phyloP scores from a whole-genome alignment of 1,140 invertebrate species.

The Aphelenchoides fujianensis region DNA sequence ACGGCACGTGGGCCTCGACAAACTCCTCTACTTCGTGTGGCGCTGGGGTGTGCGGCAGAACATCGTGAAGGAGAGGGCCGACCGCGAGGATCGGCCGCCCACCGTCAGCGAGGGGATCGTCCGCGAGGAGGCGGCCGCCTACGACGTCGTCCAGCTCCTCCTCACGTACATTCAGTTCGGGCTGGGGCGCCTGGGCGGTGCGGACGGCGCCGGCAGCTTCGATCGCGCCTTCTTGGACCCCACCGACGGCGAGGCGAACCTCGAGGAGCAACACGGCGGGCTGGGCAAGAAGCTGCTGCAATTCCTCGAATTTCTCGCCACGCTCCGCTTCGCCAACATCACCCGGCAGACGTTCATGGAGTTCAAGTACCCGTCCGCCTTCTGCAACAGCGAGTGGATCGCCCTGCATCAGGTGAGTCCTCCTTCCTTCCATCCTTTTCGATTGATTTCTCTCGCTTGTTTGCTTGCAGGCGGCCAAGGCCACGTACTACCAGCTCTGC shows the following conservation, averaged over 20 bases:
- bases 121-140: not conserved
- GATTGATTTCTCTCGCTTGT: not conserved
- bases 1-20: constrained; percentile 27
- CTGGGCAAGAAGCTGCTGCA: constrained; percentile 40
- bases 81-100: not conserved
- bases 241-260: constrained; percentile 7
- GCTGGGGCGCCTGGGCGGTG: not conserved
- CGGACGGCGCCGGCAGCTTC: not conserved
- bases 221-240: constrained; percentile 2
- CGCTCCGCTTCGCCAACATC: constrained; percentile 34
- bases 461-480: constrained; percentile 41
- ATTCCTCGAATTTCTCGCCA: constrained; percentile 40
- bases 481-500: constrained; percentile 43
- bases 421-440: constrained; percentile 10
- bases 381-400: constrained; percentile 26
- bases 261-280: constrained; percentile 40
- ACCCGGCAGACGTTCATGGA: constrained; percentile 33
- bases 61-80: not conserved
- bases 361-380: constrained; percentile 27
- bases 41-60: not conserved
- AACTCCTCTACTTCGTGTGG: constrained; percentile 34
- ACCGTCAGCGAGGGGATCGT: no score
- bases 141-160: not conserved
- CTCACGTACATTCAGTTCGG: constrained; percentile 14
- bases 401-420: constrained; percentile 33